Evolutionary conservation across 2,113 vertebrate genomes (phyloP).

Genomic region (Lagenorhynchus albirostris): DNA sequence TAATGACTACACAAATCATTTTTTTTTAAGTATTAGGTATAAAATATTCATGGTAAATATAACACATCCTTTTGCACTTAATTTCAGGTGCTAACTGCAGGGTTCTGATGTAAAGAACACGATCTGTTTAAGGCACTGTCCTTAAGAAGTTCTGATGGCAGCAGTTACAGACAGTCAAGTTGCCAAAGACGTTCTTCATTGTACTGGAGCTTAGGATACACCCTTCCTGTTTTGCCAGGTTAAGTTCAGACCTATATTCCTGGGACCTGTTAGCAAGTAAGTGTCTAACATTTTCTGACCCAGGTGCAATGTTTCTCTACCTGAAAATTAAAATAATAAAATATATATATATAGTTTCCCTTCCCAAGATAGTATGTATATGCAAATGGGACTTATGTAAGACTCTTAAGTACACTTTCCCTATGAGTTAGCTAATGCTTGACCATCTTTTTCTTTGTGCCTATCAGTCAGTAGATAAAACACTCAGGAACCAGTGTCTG

Average conservation of each 20-base stretch:
- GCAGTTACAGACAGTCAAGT: background rate
- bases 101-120: background rate
- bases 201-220: background rate
- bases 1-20: background rate
- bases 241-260: background rate
- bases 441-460: background rate
- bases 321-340: background rate
- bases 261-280: background rate
- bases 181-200: background rate
- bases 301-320: background rate
- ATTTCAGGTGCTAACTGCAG: background rate
- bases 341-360: background rate
- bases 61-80: background rate
- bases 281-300: background rate
- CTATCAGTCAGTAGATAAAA: background rate
- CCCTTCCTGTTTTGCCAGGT: background rate
- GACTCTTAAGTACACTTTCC: background rate
- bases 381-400: background rate
- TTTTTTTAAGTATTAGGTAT: background rate
- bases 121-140: background rate
- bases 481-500: background rate
- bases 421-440: background rate
- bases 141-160: background rate
- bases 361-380: background rate
- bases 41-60: background rate